Evolutionary conservation across 2,113 vertebrate genomes (phyloP).

Genomic region (Noturus placidus): DNA sequence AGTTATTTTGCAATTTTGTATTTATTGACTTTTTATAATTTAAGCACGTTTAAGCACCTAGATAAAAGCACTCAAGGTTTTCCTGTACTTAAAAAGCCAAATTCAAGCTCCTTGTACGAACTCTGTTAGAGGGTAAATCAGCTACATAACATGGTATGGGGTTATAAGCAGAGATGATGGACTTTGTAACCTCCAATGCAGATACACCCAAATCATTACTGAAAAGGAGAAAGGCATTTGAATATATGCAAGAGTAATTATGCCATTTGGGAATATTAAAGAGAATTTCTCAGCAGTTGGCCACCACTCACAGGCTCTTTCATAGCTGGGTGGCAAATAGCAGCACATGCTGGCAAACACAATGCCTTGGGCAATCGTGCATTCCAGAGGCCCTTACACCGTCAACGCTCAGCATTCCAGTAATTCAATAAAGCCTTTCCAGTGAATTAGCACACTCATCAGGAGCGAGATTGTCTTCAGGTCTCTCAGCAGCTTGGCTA

Average conservation of each 20-base stretch:
- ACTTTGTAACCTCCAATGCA: slow-evolving; percentile 60
- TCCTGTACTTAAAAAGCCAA: too few relatives aligned
- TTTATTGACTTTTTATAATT: too few relatives aligned
- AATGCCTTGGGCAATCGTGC: slow-evolving; percentile 54
- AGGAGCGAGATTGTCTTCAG: slow-evolving; percentile 58
- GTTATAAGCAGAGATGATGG: slow-evolving; percentile 56
- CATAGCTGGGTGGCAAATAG: slow-evolving; percentile 41
- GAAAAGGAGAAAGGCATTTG: slow-evolving; percentile 54
- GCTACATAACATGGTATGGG: slow-evolving; percentile 59
- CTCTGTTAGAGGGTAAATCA: slow-evolving; percentile 45
- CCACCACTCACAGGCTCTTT: slow-evolving; percentile 48
- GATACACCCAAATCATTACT: slow-evolving; percentile 57
- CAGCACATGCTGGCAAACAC: slow-evolving; percentile 50
- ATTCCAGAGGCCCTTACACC: slow-evolving; percentile 61
- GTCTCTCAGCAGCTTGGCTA: slow-evolving; percentile 66
- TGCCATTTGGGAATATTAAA: slow-evolving; percentile 57
- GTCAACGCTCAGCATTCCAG: slow-evolving; percentile 54
- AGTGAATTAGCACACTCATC: slow-evolving; percentile 65
- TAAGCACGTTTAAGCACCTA: too few relatives aligned
- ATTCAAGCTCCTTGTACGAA: too few relatives aligned
- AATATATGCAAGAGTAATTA: slow-evolving; percentile 62
- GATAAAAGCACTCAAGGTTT: too few relatives aligned
- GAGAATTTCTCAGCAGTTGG: slow-evolving; percentile 57
- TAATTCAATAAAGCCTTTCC: slow-evolving; percentile 67
- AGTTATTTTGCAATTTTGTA: too few relatives aligned